Conservation (phyloP, 1,140 invertebrate genomes). For the Atta colombica region DNA sequence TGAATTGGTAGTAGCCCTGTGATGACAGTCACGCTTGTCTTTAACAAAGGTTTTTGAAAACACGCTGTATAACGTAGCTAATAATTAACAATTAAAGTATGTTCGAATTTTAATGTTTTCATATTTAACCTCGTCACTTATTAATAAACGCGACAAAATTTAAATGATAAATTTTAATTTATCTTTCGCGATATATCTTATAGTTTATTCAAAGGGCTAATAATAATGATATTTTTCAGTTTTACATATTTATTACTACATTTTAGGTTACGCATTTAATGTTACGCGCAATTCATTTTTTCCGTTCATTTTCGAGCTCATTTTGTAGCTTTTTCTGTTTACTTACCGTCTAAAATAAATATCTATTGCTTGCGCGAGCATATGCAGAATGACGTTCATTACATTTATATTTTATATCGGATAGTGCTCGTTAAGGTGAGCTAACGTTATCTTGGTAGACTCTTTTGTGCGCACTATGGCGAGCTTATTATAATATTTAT, state of each 20-base stretch:
- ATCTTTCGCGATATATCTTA: neutral
- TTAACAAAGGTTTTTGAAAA: neutral
- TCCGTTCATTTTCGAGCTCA: neutral
- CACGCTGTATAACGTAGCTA: neutral
- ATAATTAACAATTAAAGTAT: conserved; percentile 31
- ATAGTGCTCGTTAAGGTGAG: neutral
- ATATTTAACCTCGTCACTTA: neutral
- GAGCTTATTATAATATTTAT: neutral
- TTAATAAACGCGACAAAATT: conserved; percentile 18
- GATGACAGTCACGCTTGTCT: conserved; percentile 4
- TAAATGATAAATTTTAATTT: neutral
- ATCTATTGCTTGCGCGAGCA: neutral
- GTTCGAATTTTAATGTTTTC: conserved; percentile 22
- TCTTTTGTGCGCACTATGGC: neutral
- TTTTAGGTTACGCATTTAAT: neutral
- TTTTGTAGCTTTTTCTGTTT: neutral
- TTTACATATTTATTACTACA: neutral
- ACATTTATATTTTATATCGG: conserved; percentile 1
- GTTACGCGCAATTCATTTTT: neutral
- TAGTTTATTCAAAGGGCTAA: neutral
- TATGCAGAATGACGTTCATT: conserved; percentile 13
- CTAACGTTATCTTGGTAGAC: neutral
- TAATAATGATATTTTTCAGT: neutral
- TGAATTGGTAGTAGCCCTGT: conserved; percentile 9
- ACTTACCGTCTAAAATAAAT: conserved; percentile 7